These are phyloP conservation scores for Cheilinus undulatus DNA, from an alignment of 2,113 vertebrate genomes.

Conservation along the genomic window DNA sequence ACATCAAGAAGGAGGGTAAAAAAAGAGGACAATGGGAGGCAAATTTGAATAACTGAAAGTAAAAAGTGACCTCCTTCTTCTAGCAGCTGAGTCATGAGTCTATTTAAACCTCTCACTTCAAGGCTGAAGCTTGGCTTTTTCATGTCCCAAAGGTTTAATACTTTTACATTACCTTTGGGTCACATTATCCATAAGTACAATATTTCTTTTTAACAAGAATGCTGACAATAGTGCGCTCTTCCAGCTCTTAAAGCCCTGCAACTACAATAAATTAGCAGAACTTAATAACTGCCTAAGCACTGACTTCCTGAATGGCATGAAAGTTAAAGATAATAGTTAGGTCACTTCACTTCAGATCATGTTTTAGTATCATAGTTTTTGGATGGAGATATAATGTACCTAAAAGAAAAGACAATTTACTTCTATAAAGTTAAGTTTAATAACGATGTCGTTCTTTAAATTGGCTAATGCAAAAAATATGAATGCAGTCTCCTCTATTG, in stretches of 20 bases:
- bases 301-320: not conserved
- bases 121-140: constrained; percentile 16
- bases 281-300: not conserved
- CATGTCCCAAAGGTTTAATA: constrained; percentile 1
- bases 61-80: constrained; percentile 19
- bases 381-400: too few relatives aligned
- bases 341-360: too few relatives aligned
- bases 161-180: constrained; percentile 17
- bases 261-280: constrained; percentile 1
- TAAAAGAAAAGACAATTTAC: too few relatives aligned
- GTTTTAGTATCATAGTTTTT: too few relatives aligned
- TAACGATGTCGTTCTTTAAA: too few relatives aligned
- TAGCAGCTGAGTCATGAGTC: constrained; percentile 27
- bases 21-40: not conserved
- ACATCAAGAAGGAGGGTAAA: too few relatives aligned
- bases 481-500: too few relatives aligned
- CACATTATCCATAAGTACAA: not conserved
- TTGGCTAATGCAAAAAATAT: too few relatives aligned
- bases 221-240: constrained; percentile 10
- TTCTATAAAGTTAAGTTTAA: too few relatives aligned
- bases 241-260: not conserved
- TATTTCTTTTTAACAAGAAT: constrained; percentile 1
- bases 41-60: not conserved
- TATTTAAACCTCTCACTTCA: not conserved
- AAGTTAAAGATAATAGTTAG: too few relatives aligned